phyloP scores from a whole-genome alignment of 1,140 invertebrate species.

The Polypedilum pembai region DNA sequence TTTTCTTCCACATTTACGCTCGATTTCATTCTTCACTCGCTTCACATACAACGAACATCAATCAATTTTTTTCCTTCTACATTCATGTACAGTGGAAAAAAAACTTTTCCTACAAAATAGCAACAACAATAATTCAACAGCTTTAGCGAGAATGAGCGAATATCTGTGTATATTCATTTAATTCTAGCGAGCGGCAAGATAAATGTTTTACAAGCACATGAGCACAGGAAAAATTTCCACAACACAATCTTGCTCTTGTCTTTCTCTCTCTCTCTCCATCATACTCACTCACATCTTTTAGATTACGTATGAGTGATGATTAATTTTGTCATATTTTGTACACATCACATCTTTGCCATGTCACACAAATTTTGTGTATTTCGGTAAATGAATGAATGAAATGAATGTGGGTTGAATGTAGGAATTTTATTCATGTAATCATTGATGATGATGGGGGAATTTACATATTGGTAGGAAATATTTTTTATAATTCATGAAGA shows the following conservation, averaged over 20 bases:
- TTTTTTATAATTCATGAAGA: too few relatives aligned
- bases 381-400: neutral
- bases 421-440: neutral
- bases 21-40: constrained; percentile 2
- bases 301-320: constrained; percentile 1
- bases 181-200: neutral
- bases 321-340: constrained; percentile 14
- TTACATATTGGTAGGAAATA: neutral
- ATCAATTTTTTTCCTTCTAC: neutral
- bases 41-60: neutral
- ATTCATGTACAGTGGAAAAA: neutral
- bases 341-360: neutral
- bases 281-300: neutral
- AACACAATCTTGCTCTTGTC: neutral
- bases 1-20: neutral
- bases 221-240: neutral
- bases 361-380: neutral
- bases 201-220: neutral
- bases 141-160: neutral
- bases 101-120: neutral
- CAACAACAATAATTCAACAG: constrained; percentile 2
- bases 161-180: too few relatives aligned
- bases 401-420: neutral
- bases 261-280: neutral
- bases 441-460: neutral